A percentile compares a stretch with the other conserved stretches of the same genome.
Evolutionary conservation across 2,888 invertebrate species (phyloP).

Genomic region (Pantelozetes paolii): DNA sequence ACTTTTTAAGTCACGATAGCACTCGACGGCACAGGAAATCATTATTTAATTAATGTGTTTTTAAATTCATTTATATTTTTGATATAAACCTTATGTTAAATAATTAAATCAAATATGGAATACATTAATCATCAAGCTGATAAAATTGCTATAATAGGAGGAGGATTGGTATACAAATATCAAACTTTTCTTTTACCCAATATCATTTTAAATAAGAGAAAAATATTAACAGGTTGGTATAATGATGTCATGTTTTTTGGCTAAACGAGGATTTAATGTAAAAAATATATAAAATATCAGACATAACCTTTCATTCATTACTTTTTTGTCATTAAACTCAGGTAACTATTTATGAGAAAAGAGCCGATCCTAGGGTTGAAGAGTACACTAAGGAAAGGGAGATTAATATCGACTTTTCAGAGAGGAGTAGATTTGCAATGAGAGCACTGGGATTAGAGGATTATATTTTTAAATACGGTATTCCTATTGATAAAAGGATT

Average conservation of each 20-base stretch:
- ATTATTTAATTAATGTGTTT: no score
- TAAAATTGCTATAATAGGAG: no score
- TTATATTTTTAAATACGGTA: conserved; percentile 60
- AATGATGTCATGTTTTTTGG: conserved; percentile 76
- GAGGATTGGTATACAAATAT: no score
- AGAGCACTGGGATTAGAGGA: conserved; percentile 73
- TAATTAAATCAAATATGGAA: no score
- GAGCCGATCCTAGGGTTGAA: conserved; percentile 72
- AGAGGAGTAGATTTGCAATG: conserved; percentile 76
- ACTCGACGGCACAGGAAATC: no score
- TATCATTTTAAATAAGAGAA: no score
- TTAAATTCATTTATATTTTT: no score
- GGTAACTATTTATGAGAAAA: conserved; percentile 79
- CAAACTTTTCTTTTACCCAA: no score
- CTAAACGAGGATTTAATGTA: conserved; percentile 67
- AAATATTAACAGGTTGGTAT: conserved; percentile 65
- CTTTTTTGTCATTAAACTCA: conserved; percentile 48
- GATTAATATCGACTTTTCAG: conserved; percentile 87
- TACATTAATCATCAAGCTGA: no score
- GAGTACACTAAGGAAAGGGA: conserved; percentile 74
- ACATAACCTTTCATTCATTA: neutral
- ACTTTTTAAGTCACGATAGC: no score
- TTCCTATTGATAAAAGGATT: conserved; percentile 86
- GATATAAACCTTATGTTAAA: no score
- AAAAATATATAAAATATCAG: no score